Base-by-base conservation (phyloP, 2,797 vertebrate species). In the Macropodus opercularis region DNA sequence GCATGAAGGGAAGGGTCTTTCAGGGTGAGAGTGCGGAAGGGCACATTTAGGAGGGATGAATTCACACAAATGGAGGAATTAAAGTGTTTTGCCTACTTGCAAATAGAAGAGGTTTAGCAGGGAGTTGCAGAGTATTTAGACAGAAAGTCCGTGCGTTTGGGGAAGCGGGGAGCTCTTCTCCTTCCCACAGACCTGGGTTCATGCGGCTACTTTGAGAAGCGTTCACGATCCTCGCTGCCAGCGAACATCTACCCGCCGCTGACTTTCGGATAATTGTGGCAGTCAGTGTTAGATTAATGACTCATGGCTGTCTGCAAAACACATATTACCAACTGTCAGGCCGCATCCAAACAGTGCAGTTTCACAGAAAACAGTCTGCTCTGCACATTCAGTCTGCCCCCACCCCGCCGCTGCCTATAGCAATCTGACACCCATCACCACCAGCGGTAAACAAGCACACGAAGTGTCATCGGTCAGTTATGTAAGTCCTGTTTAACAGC, bases 21-120 rank as follows among this genome's bases (percentile, higher is more conserved):
- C 83, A 86, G 87, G 84, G 83, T 85, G 74, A 79, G 75, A 84
- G 86, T 77, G 76, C 79, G 83, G 89, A 85, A 89, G 75, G 81
- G 80, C 81, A 52, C 85, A 80, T 82, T 91, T 88, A 88, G 85
- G 67, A 81, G 76, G 87, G 89, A 84, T 83, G 76, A 84, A 80
- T 90, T 83, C 79, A 87, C 87, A 89, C 87, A 80, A 88, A 90
- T 86, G 72, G 69, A 77, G 79, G 80, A n/a, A 85, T 87, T 91
- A 90, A 77, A 67, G 77, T 83, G 73, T 86, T 89, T 90, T 86
- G 75, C 85, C 82, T 77, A 75, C 77, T 86, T 77, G 83, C 78
- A 87, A 89, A 90, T 85, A 71, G 78, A 72, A 64, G 72, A 58
- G 75, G 50, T 85, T 85, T 79, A 80, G 74, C 62, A 36, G 67